Evolutionary conservation across 2,888 invertebrate species (phyloP), one percentile per base, ranked within the genome.

Genomic region (Formica aserva): DNA sequence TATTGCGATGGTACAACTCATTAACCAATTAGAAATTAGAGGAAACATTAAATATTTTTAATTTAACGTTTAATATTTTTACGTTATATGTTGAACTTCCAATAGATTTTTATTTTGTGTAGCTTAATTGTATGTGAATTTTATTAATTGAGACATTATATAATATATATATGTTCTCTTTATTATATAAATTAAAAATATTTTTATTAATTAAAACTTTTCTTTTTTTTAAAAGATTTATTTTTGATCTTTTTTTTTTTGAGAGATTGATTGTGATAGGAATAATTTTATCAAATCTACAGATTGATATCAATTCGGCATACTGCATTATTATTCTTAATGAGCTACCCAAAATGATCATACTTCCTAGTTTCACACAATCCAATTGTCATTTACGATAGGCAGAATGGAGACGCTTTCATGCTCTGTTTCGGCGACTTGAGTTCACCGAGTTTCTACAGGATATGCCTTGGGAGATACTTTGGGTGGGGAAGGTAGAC

Each of bases 351-450:
- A 26, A 78, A 48, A 67, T 60, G 18, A 91, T 89, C 87, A 81
- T 88, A 85, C 86, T 93, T 92, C 91, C 93, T 90, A 89, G 90
- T 94, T 94, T 93, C 93, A 91, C 93, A 60, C 72, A 80, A 84
- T 67, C 82, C 89, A 85, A 89, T 85, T 90, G 90, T 91, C 90
- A 87, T 84, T 87, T 84, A 86, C 60, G 85, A 86, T 66, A 87
- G 84, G 91, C 91, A 88, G 91, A 92, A 91, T 91, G 89, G 90
- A 92, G 92, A 92, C 85, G 88, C 86, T 83, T 94, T 94, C 93
- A 94, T 94, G 94, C 94, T 94, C 94, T 94, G 94, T 94, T 94
- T 94, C 91, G 92, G 91, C 91, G 88, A 85, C 80, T 88, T 85
- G 87, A 85, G 87, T 88, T 88, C 90, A 90, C 90, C 90, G 92